A percentile compares a stretch with the other conserved stretches of the same genome.
phyloP scores from a whole-genome alignment of 2,888 invertebrate species.

The Nebria salina region DNA sequence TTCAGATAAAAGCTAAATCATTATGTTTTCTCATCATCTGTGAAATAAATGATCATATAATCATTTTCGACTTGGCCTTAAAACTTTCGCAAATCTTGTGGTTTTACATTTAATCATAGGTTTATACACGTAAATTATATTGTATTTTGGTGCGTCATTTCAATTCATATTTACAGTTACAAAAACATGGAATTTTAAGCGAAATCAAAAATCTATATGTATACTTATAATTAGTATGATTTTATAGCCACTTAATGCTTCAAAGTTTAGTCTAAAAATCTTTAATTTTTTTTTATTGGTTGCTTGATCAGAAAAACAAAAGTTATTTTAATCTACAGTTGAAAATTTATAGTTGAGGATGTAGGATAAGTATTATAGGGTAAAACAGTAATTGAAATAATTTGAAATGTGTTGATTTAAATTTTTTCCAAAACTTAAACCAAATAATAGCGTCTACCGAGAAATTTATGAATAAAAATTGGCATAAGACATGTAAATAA shows the following conservation, averaged over 20 bases:
- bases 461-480: background rate
- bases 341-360: too few relatives aligned
- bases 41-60: slow-evolving; percentile 8
- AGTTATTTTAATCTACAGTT: too few relatives aligned
- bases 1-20: slow-evolving; percentile 23
- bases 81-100: background rate
- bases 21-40: background rate
- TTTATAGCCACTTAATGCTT: too few relatives aligned
- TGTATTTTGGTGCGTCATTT: background rate
- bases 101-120: background rate
- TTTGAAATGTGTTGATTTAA: too few relatives aligned
- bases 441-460: background rate
- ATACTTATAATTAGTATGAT: too few relatives aligned
- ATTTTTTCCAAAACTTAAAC: background rate
- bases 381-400: too few relatives aligned
- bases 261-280: too few relatives aligned
- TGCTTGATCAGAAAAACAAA: too few relatives aligned
- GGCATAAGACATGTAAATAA: background rate
- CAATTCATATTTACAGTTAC: background rate
- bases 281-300: too few relatives aligned
- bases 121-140: background rate
- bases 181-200: background rate
- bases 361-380: too few relatives aligned
- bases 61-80: background rate
- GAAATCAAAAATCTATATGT: background rate